Evolutionary conservation across 30 jellyfish, hydroid and myxozoan species (phyloP).

Genomic region (Rhopilema esculentum): DNA sequence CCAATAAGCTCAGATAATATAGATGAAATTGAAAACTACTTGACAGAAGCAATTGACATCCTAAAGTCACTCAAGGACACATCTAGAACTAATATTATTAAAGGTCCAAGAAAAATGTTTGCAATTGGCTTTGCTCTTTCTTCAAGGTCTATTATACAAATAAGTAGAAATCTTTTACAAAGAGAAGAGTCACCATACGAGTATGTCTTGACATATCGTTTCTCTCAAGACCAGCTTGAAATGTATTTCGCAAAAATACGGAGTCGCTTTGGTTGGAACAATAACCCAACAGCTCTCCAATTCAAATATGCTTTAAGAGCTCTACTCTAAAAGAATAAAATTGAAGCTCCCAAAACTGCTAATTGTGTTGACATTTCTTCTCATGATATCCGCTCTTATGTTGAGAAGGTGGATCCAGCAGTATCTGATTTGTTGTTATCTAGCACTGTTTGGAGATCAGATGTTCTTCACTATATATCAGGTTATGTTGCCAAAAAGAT

Average conservation of each 20-base stretch:
- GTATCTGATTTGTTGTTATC: slow-evolving; percentile 7
- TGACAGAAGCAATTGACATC: background rate
- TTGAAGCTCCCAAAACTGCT: slow-evolving; percentile 42
- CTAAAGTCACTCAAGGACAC: slow-evolving; percentile 17
- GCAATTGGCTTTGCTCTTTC: slow-evolving; percentile 27
- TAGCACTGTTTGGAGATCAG: slow-evolving; percentile 39
- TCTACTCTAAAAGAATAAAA: slow-evolving; percentile 22
- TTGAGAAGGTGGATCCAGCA: slow-evolving; percentile 26
- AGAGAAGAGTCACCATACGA: slow-evolving; percentile 21
- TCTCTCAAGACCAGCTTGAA: slow-evolving; percentile 45
- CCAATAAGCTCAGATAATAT: slow-evolving; percentile 38
- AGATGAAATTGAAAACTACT: background rate
- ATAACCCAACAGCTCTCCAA: slow-evolving; percentile 35
- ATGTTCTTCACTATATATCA: slow-evolving; percentile 49
- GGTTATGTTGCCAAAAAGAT: slow-evolving; percentile 38
- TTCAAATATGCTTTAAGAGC: slow-evolving; percentile 42
- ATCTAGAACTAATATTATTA: background rate
- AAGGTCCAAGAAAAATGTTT: slow-evolving; percentile 45
- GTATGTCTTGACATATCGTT: slow-evolving; percentile 52
- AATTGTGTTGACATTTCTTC: slow-evolving; percentile 31
- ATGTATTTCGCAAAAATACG: slow-evolving; percentile 24
- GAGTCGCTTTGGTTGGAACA: slow-evolving; percentile 60
- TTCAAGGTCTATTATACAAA: slow-evolving; percentile 23
- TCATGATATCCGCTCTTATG: background rate
- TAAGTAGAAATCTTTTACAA: slow-evolving; percentile 1